Conservation (phyloP, 2,797 vertebrate species). For the Tragopan temminckii region DNA sequence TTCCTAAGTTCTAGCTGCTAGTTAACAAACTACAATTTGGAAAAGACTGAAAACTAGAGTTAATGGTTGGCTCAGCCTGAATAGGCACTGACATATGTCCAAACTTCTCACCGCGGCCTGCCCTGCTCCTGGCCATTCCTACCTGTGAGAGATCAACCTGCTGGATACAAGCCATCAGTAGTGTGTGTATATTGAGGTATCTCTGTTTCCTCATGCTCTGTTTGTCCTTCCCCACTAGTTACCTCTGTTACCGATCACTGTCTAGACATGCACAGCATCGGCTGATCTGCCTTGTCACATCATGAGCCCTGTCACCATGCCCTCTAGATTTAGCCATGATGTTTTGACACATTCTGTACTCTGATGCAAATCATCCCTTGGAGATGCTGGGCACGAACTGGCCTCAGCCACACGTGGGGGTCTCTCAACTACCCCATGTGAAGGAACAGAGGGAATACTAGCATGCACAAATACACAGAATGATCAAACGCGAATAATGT, state of each 20-base stretch:
- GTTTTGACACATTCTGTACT: not conserved
- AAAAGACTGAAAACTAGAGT: not conserved
- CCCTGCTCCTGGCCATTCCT: not conserved
- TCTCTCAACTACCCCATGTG: not conserved
- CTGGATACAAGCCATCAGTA: not conserved
- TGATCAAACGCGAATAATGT: rapidly evolving
- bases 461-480: rapidly evolving
- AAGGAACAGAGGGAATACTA: not conserved
- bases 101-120: not conserved
- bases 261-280: not conserved
- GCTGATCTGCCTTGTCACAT: constrained; percentile 14
- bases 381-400: not conserved
- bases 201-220: rapidly evolving
- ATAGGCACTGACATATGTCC: not conserved
- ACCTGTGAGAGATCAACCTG: not conserved
- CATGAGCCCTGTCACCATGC: not conserved
- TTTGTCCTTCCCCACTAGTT: not conserved
- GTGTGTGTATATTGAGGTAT: not conserved
- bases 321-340: not conserved
- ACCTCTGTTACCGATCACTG: not conserved
- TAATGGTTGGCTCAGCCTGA: not conserved
- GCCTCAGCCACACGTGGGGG: rapidly evolving
- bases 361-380: not conserved
- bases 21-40: not conserved
- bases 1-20: not conserved